phyloP scores from a whole-genome alignment of 2,113 vertebrate genomes.

The Elanoides forficatus region DNA sequence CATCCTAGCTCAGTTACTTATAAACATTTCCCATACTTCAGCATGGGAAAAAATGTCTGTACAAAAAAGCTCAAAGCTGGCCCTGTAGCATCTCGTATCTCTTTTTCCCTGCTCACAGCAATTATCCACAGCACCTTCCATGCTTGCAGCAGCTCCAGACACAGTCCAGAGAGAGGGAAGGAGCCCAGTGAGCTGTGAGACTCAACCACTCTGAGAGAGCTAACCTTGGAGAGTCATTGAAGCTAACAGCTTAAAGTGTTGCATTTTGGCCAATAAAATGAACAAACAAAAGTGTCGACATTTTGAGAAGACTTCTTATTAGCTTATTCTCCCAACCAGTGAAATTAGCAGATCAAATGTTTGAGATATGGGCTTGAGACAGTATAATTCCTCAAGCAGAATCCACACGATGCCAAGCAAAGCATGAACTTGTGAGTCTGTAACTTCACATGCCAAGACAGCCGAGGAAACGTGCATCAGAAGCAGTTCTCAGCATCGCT shows the following conservation, averaged over 20 bases:
- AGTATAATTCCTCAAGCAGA: neutral
- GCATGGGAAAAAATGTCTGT: neutral
- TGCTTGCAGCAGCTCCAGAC: neutral
- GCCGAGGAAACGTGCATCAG: too few species aligned
- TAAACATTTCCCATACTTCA: neutral
- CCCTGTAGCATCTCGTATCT: fast-evolving
- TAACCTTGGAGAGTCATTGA: neutral
- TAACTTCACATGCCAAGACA: too few species aligned
- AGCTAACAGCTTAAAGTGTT: neutral
- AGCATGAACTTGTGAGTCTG: fast-evolving
- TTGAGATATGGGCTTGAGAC: neutral
- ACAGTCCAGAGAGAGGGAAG: neutral
- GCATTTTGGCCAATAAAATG: neutral
- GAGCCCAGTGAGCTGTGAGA: neutral
- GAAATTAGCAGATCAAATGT: neutral
- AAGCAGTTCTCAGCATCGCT: neutral
- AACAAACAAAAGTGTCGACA: neutral
- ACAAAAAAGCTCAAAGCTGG: neutral
- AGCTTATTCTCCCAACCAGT: neutral
- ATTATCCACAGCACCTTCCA: neutral
- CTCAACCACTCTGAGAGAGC: fast-evolving
- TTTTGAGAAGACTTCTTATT: neutral
- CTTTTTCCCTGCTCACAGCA: neutral
- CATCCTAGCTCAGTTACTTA: neutral
- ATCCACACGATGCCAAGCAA: fast-evolving